phyloP scores from a whole-genome alignment of 2,113 vertebrate genomes.

The Onychorhynchus coronatus region DNA sequence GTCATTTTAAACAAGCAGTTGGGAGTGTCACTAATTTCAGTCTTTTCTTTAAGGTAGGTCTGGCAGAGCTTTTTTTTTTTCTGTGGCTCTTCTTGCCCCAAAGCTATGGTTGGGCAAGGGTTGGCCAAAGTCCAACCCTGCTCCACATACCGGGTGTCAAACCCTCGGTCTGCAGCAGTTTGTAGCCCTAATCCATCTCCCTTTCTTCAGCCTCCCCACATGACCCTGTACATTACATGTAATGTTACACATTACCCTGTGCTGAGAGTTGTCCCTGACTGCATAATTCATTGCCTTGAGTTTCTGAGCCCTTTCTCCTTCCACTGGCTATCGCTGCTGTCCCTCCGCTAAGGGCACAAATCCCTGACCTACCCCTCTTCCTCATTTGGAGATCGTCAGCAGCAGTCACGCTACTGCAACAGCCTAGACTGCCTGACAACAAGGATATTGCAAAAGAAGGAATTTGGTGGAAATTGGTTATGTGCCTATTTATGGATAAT shows the following conservation, averaged over 20 bases:
- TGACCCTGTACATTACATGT: background rate
- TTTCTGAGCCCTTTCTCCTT: background rate
- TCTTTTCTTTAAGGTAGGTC: slow-evolving; percentile 37
- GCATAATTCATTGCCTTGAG: background rate
- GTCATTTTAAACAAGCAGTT: slow-evolving; percentile 58
- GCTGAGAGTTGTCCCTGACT: background rate
- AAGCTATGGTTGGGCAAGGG: background rate
- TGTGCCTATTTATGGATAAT: background rate
- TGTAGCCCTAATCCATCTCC: background rate
- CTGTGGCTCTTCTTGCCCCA: background rate
- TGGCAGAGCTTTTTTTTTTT: background rate
- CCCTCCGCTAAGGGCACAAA: background rate
- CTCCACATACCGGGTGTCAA: background rate
- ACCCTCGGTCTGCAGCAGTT: background rate
- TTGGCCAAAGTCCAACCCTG: background rate
- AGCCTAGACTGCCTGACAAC: background rate
- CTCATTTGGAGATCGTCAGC: background rate
- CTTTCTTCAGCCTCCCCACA: background rate
- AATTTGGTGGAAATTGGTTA: background rate
- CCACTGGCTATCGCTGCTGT: background rate
- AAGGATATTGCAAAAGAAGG: background rate
- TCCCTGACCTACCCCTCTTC: background rate
- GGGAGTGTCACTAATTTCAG: slow-evolving; percentile 44
- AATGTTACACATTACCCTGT: background rate
- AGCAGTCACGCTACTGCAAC: background rate